Evolutionary conservation across 1,140 invertebrate species (phyloP).

Genomic region (Trachelipus rathkii): DNA sequence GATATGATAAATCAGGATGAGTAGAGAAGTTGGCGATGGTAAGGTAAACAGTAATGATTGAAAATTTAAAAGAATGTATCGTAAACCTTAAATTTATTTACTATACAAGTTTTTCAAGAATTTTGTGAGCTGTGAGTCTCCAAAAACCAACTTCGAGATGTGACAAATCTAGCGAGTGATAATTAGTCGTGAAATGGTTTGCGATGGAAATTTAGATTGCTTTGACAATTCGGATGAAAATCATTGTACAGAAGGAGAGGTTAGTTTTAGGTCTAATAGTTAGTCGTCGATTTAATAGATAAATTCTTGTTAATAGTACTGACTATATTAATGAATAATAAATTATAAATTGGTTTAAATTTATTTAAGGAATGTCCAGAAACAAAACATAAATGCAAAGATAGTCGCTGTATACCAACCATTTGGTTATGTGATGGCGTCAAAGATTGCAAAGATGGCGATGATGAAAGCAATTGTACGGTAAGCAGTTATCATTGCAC

Average conservation of each 20-base stretch:
- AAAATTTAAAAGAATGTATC: too few relatives aligned
- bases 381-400: background rate
- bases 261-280: background rate
- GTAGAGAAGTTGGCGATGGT: too few relatives aligned
- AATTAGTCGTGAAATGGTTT: slow-evolving; percentile 23
- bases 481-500: background rate
- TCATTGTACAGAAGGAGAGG: slow-evolving; percentile 21
- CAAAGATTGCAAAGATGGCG: slow-evolving; percentile 66
- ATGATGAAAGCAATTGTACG: slow-evolving; percentile 56
- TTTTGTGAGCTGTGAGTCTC: too few relatives aligned
- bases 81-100: too few relatives aligned
- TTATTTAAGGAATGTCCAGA: background rate
- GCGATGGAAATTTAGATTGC: slow-evolving; percentile 33
- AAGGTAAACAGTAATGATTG: too few relatives aligned
- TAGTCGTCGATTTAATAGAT: background rate
- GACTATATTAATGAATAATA: background rate
- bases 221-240: slow-evolving; percentile 28
- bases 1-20: too few relatives aligned
- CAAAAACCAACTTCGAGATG: too few relatives aligned
- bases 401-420: slow-evolving; percentile 19
- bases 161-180: slow-evolving; percentile 58
- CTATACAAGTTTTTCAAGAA: too few relatives aligned
- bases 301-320: background rate
- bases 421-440: slow-evolving; percentile 69
- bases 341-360: background rate